Evolutionary conservation across 1,140 invertebrate species (phyloP).

Genomic region (Hylaeus volcanicus): DNA sequence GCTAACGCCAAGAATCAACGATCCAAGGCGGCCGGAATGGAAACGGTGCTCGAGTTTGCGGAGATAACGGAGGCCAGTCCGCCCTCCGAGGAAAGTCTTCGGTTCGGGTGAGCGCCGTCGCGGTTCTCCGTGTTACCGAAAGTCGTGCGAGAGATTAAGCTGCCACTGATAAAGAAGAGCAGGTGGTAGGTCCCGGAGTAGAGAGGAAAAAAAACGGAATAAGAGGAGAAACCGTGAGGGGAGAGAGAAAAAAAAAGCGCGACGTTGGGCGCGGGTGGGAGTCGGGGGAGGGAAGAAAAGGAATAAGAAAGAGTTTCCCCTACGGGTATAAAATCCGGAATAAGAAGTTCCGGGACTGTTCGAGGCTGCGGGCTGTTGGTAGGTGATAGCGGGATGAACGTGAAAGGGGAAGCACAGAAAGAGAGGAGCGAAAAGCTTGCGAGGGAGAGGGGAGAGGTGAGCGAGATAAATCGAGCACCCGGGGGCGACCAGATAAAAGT

Average conservation of each 20-base stretch:
- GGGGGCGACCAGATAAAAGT: slow-evolving; percentile 69
- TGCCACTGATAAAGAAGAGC: slow-evolving; percentile 55
- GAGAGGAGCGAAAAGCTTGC: slow-evolving; percentile 3
- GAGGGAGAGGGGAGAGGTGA: slow-evolving; percentile 23
- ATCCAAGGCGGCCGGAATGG: slow-evolving; percentile 16
- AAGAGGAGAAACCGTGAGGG: neutral
- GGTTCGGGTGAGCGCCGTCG: slow-evolving; percentile 20
- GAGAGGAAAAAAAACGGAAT: neutral
- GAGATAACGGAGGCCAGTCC: slow-evolving; percentile 23
- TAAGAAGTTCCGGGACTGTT: slow-evolving; percentile 68
- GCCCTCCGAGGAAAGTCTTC: slow-evolving; percentile 26
- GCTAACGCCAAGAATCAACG: slow-evolving; percentile 42
- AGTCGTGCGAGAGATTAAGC: slow-evolving; percentile 64
- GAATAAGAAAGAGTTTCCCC: slow-evolving; percentile 53
- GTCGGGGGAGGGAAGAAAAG: slow-evolving; percentile 35
- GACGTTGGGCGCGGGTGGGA: neutral
- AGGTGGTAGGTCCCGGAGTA: slow-evolving; percentile 31
- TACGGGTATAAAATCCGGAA: slow-evolving; percentile 66
- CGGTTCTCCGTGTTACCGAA: slow-evolving; percentile 46
- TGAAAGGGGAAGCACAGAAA: slow-evolving; percentile 18
- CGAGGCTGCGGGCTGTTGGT: slow-evolving; percentile 63
- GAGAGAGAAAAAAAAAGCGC: neutral
- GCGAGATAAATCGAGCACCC: slow-evolving; percentile 67
- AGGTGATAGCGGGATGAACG: slow-evolving; percentile 56
- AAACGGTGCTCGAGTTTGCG: slow-evolving; percentile 29